Percentiles rank a stretch among this genome's conserved stretches.
Conservation (phyloP, 2,888 invertebrate genomes). For the Ctena decussata region DNA sequence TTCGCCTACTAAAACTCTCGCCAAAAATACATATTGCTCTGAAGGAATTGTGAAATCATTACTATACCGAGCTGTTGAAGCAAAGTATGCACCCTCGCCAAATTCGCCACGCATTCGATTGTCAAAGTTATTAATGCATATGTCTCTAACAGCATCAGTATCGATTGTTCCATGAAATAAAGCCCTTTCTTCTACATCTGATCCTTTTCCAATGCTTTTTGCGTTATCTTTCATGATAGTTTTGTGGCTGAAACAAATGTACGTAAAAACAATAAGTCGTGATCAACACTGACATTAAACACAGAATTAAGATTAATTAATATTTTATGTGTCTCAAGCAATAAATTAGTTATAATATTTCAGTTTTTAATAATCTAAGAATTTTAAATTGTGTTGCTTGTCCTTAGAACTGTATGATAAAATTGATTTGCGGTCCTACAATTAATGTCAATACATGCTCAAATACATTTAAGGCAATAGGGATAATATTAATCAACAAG, state of each 20-base stretch:
- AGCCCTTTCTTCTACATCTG: slow-evolving; percentile 46
- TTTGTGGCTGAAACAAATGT: slow-evolving; percentile 38
- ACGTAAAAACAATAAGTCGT: neutral
- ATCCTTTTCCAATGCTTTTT: slow-evolving; percentile 22
- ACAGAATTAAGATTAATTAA: no score
- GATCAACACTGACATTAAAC: no score
- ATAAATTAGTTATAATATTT: no score
- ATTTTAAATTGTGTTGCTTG: no score
- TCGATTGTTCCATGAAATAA: slow-evolving; percentile 77
- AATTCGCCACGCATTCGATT: slow-evolving; percentile 72
- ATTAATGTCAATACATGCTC: no score
- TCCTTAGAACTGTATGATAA: no score
- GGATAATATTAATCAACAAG: no score
- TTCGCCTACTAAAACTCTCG: slow-evolving; percentile 76
- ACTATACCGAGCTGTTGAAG: slow-evolving; percentile 68
- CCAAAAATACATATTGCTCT: slow-evolving; percentile 72
- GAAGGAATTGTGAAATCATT: slow-evolving; percentile 48
- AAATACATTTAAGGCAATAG: no score
- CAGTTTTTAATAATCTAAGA: no score
- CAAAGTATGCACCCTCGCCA: slow-evolving; percentile 78
- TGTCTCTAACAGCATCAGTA: slow-evolving; percentile 68
- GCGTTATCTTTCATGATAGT: slow-evolving; percentile 38
- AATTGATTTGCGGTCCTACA: no score
- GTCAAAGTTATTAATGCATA: slow-evolving; percentile 77
- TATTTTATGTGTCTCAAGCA: no score